These are phyloP conservation scores for Vespertilio murinus DNA, from an alignment of 2,797 vertebrate species.

Conservation along the genomic window DNA sequence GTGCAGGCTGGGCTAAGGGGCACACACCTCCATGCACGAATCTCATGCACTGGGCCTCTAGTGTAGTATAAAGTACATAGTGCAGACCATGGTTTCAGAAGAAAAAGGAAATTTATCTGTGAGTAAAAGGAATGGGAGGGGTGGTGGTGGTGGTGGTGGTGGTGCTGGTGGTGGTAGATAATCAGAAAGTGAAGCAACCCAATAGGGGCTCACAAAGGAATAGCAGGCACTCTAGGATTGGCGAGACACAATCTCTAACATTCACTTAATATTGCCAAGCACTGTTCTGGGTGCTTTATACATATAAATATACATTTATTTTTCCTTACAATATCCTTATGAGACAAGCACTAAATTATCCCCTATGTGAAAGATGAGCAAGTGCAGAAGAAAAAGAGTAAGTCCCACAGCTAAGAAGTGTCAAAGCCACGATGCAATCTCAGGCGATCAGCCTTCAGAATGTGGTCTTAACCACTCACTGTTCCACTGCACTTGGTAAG, in stretches of 20 bases:
- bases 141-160: no score
- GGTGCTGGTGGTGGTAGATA: background rate
- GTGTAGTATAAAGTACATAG: background rate
- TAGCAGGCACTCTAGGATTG: background rate
- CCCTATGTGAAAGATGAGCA: background rate
- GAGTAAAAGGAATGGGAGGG: background rate
- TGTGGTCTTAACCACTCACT: background rate
- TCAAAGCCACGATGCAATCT: background rate
- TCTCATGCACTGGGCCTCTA: no score
- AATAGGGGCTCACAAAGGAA: background rate
- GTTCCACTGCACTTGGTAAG: background rate
- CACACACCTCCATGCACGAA: no score
- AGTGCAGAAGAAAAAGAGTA: background rate
- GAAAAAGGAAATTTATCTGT: background rate
- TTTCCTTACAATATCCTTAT: background rate
- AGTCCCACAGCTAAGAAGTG: background rate
- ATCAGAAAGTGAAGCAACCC: background rate
- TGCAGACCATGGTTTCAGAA: background rate
- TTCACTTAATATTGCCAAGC: background rate
- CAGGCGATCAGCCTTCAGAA: background rate
- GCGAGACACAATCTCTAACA: background rate
- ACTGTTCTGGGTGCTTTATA: background rate
- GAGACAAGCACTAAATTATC: background rate
- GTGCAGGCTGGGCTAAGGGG: no score
- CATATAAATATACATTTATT: background rate